Conservation (phyloP, 2,888 invertebrate genomes). For the Caenorhabditis panamensis region DNA sequence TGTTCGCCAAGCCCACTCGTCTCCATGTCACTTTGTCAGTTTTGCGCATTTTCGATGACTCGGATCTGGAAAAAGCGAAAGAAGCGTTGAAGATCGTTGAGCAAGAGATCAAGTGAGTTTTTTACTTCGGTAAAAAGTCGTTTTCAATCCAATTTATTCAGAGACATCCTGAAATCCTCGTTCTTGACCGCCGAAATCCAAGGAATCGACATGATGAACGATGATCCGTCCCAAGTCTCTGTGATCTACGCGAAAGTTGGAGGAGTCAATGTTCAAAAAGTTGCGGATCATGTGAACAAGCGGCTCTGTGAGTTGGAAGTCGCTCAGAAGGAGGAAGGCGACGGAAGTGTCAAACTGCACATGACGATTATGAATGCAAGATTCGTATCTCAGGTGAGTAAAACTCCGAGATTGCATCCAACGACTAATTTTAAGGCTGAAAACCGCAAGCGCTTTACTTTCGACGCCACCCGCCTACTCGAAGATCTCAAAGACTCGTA, state of each 20-base stretch:
- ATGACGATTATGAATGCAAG: slow-evolving; percentile 68
- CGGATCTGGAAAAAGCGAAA: slow-evolving; percentile 34
- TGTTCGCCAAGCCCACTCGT: slow-evolving; percentile 50
- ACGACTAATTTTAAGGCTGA: slow-evolving; percentile 11
- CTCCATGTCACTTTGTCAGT: slow-evolving; percentile 65
- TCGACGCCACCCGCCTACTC: slow-evolving; percentile 57
- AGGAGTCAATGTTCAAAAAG: slow-evolving; percentile 56
- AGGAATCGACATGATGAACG: slow-evolving; percentile 70
- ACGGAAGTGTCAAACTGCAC: slow-evolving; percentile 60
- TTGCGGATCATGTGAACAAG: slow-evolving; percentile 48
- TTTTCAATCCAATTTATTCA: slow-evolving; percentile 16
- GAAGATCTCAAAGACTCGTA: slow-evolving; percentile 51
- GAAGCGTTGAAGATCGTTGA: slow-evolving; percentile 26
- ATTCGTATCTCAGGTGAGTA: slow-evolving; percentile 51
- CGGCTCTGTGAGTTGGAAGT: slow-evolving; percentile 36
- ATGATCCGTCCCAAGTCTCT: slow-evolving; percentile 61
- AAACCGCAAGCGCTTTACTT: slow-evolving; percentile 25
- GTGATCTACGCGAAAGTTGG: slow-evolving; percentile 64
- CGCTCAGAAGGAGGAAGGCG: slow-evolving; percentile 7
- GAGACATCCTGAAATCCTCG: slow-evolving; percentile 1
- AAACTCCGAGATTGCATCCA: background rate
- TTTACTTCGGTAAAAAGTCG: background rate
- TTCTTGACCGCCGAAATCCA: slow-evolving; percentile 43
- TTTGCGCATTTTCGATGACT: slow-evolving; percentile 48
- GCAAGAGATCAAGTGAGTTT: slow-evolving; percentile 48